Conservation (phyloP, 1,140 invertebrate genomes). For the Orius insidiosus region DNA sequence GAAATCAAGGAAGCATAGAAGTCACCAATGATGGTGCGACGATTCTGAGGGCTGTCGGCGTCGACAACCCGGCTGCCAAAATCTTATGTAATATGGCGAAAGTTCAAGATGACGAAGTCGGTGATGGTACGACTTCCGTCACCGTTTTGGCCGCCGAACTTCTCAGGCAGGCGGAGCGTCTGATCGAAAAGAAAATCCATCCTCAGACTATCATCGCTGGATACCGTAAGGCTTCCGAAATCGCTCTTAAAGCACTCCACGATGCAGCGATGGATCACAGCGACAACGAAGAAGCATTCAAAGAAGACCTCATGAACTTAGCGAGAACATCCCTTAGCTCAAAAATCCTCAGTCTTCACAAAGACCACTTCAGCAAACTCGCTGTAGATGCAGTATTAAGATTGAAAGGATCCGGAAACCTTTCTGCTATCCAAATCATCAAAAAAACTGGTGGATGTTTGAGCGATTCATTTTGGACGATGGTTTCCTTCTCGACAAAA, state of each 20-base stretch:
- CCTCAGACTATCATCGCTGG: slow-evolving; percentile 92
- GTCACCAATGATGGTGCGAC: slow-evolving; percentile 99
- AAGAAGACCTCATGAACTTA: slow-evolving; percentile 87
- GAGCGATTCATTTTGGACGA: slow-evolving; percentile 94
- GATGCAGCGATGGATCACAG: slow-evolving; percentile 55
- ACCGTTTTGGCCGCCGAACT: slow-evolving; percentile 90
- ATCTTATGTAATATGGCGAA: slow-evolving; percentile 94
- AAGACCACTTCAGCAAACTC: slow-evolving; percentile 89
- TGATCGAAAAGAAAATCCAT: slow-evolving; percentile 89
- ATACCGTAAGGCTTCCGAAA: slow-evolving; percentile 43
- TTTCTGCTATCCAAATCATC: slow-evolving; percentile 94
- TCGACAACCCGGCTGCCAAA: slow-evolving; percentile 98
- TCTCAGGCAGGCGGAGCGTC: slow-evolving; percentile 83
- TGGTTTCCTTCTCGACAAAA: slow-evolving; percentile 96
- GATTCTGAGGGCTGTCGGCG: slow-evolving; percentile 88
- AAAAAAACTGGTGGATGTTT: slow-evolving; percentile 85
- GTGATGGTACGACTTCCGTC: slow-evolving; percentile 98
- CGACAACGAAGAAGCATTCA: slow-evolving; percentile 57
- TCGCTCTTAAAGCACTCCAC: slow-evolving; percentile 66
- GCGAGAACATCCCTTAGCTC: slow-evolving; percentile 93
- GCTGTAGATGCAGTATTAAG: slow-evolving; percentile 90
- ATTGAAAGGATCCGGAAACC: slow-evolving; percentile 86
- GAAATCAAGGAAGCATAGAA: slow-evolving; percentile 71
- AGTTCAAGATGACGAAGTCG: slow-evolving; percentile 98
- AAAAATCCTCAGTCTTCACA: slow-evolving; percentile 95